Base-by-base conservation (phyloP, 2,113 vertebrate species). In the Pluvialis apricaria region DNA sequence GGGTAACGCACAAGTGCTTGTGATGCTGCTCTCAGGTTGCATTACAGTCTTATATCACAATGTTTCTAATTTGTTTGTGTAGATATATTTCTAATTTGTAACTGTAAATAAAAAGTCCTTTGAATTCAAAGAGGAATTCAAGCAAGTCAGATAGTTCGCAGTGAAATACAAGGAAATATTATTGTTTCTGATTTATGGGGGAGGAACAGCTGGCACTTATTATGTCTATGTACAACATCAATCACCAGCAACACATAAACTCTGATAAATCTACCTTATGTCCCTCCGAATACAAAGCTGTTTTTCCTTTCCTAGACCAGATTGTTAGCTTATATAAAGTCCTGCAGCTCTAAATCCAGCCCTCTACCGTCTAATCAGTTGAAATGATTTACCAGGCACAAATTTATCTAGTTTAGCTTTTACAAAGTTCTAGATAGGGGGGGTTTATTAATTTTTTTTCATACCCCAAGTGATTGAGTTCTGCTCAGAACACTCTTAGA, bases 201-300 rank as follows among this genome's bases (percentile, higher is more conserved):
- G 49, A 79, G 31, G 75, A 96, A 92, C 97, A 97, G 92, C 91
- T 96, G 94, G 95, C 49, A 77, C 29, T 82, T 94, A 87, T 91
- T 97, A 96, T 82, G 81, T 80, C 89, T 85, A 34, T 91, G 92
- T 89, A 79, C 57, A 61, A 65, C 81, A 96, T 95, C 88, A 82
- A 92, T 95, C 97, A 97, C 36, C 58, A 87, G 62, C 90, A 95
- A 94, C 72, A 90, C 73, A 91, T 36, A 69, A 94, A 95, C 66
- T 73, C 49, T 31, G 82, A 94, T 86, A 97, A 97, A 84, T 82
- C 92, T 91, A 77, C 92, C 95, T 94, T 82, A 92, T 84, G 83
- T 89, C 66, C 83, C 69, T 65, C 58, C 17, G 88, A 94, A 95
- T 68, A 93, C 52, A 91, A 94, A 94, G 86, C 95, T 90, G 73